A percentile compares a stretch with the other conserved stretches of the same genome.
These are phyloP conservation scores for Folsomia candida DNA, from an alignment of 2,888 invertebrate genomes.

Conservation along the genomic window DNA sequence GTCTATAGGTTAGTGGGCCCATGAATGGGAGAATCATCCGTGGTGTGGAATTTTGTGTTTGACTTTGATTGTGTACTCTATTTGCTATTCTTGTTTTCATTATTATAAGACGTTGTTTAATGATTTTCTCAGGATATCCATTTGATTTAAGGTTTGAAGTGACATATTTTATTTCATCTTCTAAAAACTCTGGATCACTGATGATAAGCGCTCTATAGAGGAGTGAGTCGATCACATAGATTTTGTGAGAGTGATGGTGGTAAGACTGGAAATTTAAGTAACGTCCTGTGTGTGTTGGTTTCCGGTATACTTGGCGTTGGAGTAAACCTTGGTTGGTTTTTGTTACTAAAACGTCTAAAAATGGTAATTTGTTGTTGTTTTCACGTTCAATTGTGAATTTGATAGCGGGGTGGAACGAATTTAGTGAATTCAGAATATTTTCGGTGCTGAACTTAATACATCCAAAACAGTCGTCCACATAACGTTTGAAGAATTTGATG, in stretches of 20 bases:
- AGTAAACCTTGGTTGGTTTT: slow-evolving; percentile 7
- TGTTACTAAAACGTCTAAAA: slow-evolving; percentile 7
- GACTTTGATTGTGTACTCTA: no score
- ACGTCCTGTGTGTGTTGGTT: no score
- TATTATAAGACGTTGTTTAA: no score
- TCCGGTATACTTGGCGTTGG: slow-evolving; percentile 12
- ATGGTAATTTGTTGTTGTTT: slow-evolving; percentile 5
- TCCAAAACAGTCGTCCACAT: slow-evolving; percentile 22
- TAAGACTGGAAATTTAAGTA: slow-evolving; percentile 20
- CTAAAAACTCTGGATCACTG: slow-evolving; percentile 3
- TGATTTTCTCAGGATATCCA: background rate
- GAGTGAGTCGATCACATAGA: slow-evolving; percentile 22
- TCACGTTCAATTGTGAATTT: slow-evolving; percentile 22
- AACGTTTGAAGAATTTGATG: slow-evolving; percentile 8
- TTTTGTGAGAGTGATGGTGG: slow-evolving; percentile 21
- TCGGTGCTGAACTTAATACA: background rate
- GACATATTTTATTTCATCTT: slow-evolving; percentile 17
- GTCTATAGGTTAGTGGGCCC: background rate
- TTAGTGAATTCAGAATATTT: background rate
- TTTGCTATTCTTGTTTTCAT: no score
- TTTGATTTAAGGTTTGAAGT: background rate
- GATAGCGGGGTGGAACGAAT: slow-evolving; percentile 7
- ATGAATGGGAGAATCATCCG: background rate
- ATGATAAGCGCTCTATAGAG: slow-evolving; percentile 16
- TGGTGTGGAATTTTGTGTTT: background rate